Conservation (phyloP, 2,113 vertebrate genomes). For the Bettongia penicillata region DNA sequence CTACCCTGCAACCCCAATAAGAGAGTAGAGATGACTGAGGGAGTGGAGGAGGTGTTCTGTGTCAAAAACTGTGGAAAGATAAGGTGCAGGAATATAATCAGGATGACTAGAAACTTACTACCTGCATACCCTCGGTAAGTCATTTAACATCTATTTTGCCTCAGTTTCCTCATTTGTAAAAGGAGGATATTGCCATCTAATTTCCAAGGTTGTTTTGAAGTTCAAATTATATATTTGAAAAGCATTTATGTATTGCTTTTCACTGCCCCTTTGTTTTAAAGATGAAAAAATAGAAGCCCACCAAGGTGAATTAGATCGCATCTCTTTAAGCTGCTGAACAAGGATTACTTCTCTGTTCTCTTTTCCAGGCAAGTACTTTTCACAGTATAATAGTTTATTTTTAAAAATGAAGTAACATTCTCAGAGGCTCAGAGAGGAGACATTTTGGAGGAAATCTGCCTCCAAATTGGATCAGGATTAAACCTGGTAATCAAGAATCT, state of each 20-base stretch:
- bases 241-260: not conserved
- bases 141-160: not conserved
- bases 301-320: not conserved
- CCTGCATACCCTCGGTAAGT: not conserved
- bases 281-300: not conserved
- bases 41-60: not conserved
- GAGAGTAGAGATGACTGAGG: not conserved
- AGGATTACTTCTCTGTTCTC: not conserved
- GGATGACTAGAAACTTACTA: not conserved
- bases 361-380: not conserved
- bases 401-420: not conserved
- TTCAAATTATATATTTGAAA: not conserved
- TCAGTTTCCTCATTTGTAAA: not conserved
- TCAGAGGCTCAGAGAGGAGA: too few relatives aligned
- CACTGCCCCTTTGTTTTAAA: not conserved
- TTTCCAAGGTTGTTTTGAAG: not conserved
- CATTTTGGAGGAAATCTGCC: too few relatives aligned
- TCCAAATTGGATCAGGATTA: too few relatives aligned
- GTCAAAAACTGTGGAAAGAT: not conserved
- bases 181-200: not conserved
- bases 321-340: not conserved
- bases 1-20: not conserved
- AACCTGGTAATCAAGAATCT: too few relatives aligned
- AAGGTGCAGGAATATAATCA: not conserved
- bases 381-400: not conserved